These are phyloP conservation scores for Luehdorfia chinensis DNA, from an alignment of 1,140 invertebrate genomes.

Conservation along the genomic window DNA sequence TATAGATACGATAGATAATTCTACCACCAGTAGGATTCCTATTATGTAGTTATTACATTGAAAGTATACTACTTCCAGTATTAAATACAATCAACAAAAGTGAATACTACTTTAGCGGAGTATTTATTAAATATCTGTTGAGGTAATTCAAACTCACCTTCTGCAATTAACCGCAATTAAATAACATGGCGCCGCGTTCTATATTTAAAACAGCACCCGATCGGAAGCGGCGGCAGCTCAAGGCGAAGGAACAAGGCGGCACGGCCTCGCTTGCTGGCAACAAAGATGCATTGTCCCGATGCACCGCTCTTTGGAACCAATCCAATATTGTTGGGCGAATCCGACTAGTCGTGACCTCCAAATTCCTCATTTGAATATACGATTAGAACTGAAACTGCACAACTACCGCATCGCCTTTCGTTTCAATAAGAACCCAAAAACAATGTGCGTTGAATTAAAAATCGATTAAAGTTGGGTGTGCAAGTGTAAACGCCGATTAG, in stretches of 20 bases:
- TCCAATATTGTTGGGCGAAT: conserved; percentile 64
- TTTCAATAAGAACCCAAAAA: conserved; percentile 13
- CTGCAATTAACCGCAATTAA: conserved; percentile 51
- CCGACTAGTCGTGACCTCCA: conserved; percentile 58
- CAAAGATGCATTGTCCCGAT: conserved; percentile 66
- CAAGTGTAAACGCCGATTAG: conserved; percentile 37
- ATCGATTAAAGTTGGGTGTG: conserved; percentile 15
- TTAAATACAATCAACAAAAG: too few relatives aligned
- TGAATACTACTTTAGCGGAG: too few relatives aligned
- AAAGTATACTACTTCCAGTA: too few relatives aligned
- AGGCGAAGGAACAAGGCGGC: conserved; percentile 36
- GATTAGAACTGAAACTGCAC: conserved; percentile 16
- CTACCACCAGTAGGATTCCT: too few relatives aligned
- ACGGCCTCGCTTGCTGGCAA: conserved; percentile 52
- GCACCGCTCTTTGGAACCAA: conserved; percentile 57
- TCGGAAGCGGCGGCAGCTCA: conserved; percentile 53
- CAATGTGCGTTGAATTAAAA: background rate
- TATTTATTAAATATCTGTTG: conserved; percentile 1
- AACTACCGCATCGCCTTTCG: conserved; percentile 3
- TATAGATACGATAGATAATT: too few relatives aligned
- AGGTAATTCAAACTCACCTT: background rate
- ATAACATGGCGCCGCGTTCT: conserved; percentile 39
- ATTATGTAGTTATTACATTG: too few relatives aligned
- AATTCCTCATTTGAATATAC: conserved; percentile 68
- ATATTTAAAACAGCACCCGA: conserved; percentile 36